Evolutionary conservation across 92 coral and sea anemone genomes (phyloP).

Genomic region (Siderastrea radians): DNA sequence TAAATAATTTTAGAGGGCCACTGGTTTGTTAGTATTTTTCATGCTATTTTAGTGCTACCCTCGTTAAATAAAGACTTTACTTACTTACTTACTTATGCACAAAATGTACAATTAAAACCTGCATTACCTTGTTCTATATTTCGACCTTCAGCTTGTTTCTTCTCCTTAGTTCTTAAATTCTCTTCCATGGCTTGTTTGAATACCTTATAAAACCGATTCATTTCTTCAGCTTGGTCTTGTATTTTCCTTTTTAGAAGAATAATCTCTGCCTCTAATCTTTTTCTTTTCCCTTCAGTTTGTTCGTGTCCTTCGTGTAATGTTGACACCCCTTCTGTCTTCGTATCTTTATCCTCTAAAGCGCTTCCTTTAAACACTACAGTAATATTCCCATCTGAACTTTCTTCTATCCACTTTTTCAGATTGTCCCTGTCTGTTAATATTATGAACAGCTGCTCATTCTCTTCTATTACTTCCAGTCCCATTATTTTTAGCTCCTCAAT

Average conservation of each 20-base stretch:
- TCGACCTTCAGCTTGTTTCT: background rate
- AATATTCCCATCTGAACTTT: conserved; percentile 63
- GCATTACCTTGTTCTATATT: background rate
- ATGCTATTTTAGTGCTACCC: no score
- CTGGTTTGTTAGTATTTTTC: no score
- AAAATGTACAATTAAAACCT: no score
- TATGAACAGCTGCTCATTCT: conserved; percentile 15
- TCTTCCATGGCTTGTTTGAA: conserved; percentile 25
- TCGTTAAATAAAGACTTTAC: no score
- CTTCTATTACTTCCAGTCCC: conserved; percentile 70
- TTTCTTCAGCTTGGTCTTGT: conserved; percentile 65
- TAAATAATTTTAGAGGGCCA: no score
- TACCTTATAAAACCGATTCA: conserved; percentile 37
- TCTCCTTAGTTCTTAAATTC: conserved; percentile 7
- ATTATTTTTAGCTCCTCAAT: conserved; percentile 24
- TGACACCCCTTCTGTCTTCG: background rate
- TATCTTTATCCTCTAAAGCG: conserved; percentile 3
- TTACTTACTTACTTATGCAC: no score
- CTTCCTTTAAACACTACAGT: conserved; percentile 39
- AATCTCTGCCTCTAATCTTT: conserved; percentile 43
- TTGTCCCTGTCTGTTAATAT: conserved; percentile 73
- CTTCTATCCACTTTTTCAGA: conserved; percentile 71
- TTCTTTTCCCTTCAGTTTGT: background rate
- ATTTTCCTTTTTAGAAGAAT: conserved; percentile 62
- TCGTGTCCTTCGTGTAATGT: conserved; percentile 1